Evolutionary conservation across 2,888 invertebrate genomes (phyloP).

Genomic region (Tenthredo livida): DNA sequence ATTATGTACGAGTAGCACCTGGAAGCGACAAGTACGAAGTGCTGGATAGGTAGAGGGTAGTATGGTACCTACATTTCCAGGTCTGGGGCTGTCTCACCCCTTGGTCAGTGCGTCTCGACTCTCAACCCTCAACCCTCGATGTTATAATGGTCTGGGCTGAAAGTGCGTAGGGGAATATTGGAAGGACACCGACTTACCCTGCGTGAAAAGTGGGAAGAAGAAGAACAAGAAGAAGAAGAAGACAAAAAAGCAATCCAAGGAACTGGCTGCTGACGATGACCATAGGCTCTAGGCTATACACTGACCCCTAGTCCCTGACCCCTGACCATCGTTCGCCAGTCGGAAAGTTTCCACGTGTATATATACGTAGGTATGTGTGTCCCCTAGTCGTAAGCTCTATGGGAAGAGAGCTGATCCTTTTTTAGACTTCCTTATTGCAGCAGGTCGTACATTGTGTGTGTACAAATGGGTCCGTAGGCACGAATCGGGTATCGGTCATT

Average conservation of each 20-base stretch:
- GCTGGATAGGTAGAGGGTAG: background rate
- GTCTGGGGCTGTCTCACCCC: slow-evolving; percentile 12
- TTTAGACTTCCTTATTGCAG: background rate
- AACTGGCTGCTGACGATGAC: background rate
- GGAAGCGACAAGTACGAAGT: slow-evolving; percentile 40
- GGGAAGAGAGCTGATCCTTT: slow-evolving; percentile 19
- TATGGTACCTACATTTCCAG: background rate
- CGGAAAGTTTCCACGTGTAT: background rate
- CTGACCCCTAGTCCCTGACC: slow-evolving; percentile 25
- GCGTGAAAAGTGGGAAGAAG: slow-evolving; percentile 2
- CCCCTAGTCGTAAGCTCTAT: slow-evolving; percentile 37
- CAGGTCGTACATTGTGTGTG: slow-evolving; percentile 14
- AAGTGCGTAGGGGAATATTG: background rate
- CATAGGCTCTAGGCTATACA: background rate
- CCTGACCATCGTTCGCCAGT: slow-evolving; percentile 9
- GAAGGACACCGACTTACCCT: slow-evolving; percentile 9
- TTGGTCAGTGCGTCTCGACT: slow-evolving; percentile 27
- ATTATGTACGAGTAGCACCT: slow-evolving; percentile 47
- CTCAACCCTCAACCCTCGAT: slow-evolving; percentile 6
- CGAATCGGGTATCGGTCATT: background rate
- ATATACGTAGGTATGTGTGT: background rate
- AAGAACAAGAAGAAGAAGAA: background rate
- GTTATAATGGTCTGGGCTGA: background rate
- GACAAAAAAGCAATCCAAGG: background rate
- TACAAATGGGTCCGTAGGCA: background rate